These are phyloP conservation scores for Echiichthys vipera DNA, from an alignment of 2,797 vertebrate species.

Conservation along the genomic window DNA sequence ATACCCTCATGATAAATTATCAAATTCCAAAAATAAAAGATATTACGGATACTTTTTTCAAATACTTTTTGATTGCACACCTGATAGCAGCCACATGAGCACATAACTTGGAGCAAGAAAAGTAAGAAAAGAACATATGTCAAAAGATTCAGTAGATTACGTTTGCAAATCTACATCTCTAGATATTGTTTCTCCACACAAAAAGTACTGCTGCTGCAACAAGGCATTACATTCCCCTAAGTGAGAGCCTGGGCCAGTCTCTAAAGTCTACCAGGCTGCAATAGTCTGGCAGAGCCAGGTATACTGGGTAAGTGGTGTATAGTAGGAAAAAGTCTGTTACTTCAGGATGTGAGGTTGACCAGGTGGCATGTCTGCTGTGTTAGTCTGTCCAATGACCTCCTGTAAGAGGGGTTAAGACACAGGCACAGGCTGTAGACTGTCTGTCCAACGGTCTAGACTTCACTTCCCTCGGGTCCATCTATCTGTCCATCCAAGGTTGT, in stretches of 20 bases:
- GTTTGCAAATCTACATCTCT: slow-evolving; percentile 88
- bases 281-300: slow-evolving; percentile 66
- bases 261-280: slow-evolving; percentile 64
- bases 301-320: slow-evolving; percentile 50
- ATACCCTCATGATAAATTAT: slow-evolving; percentile 78
- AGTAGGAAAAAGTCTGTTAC: slow-evolving; percentile 70
- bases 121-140: slow-evolving; percentile 48
- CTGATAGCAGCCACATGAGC: slow-evolving; percentile 91
- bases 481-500: slow-evolving; percentile 88
- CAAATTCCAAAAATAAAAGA: slow-evolving; percentile 80
- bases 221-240: slow-evolving; percentile 84
- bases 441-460: slow-evolving; percentile 85
- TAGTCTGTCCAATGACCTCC: slow-evolving; percentile 61
- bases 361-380: slow-evolving; percentile 58
- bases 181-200: slow-evolving; percentile 83
- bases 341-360: slow-evolving; percentile 60
- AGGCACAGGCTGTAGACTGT: slow-evolving; percentile 89
- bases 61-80: slow-evolving; percentile 87
- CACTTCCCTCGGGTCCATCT: slow-evolving; percentile 89
- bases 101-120: slow-evolving; percentile 85
- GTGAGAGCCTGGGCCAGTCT: slow-evolving; percentile 72
- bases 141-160: slow-evolving; percentile 84
- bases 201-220: slow-evolving; percentile 86
- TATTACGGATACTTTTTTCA: slow-evolving; percentile 59
- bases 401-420: slow-evolving; percentile 79